Base-by-base conservation (phyloP, 2,797 vertebrate genomes). In the Podarcis siculus region DNA sequence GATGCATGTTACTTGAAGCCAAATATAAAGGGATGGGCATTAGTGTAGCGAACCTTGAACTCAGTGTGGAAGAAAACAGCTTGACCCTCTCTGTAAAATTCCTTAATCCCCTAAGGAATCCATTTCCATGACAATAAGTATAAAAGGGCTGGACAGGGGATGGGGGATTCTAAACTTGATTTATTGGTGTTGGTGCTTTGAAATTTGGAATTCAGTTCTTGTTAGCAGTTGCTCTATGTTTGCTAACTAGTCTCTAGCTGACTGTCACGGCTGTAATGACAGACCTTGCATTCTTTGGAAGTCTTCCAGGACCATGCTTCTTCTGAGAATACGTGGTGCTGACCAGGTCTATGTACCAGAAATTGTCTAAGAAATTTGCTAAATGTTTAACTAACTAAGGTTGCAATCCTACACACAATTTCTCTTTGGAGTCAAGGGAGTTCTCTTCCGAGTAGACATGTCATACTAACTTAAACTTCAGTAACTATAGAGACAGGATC, bases 101-200 rank as follows among this genome's bases (percentile, higher is more conserved):
- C 91, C 92, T 93, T 73, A 69, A 55, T 91, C 89, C 85, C 39
- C 73, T 82, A 66, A 83, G 17, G 1, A 89, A 89, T 83, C 19
- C 10, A 83, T 37, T 86, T 90, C 75, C 8, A 5, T 82, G 89
- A 79, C 32, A 88, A 89, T 1, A 77, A 71, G 37, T 64, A 73
- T 82, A 30, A 83, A 76, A 69, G 13, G n/a, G 61, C 30, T 37
- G 39, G 12, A 82, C 2, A 2, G 35, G 10, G 30, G 23, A 3
- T 37, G 35, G 58, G 23, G 66, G 66, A 2, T 30, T 49, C 37
- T 19, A 67, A 82, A 82, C 23, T 39, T 81, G 35, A 45, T 82
- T 67, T 76, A 23, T 66, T 45, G 9, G 27, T 55, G 23, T 76
- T 42, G 66, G n/a, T 30, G 13, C 35, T 58, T 61, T 21, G 37